These are phyloP conservation scores for Stegostoma tigrinum DNA, from an alignment of 2,113 vertebrate genomes.

Conservation along the genomic window DNA sequence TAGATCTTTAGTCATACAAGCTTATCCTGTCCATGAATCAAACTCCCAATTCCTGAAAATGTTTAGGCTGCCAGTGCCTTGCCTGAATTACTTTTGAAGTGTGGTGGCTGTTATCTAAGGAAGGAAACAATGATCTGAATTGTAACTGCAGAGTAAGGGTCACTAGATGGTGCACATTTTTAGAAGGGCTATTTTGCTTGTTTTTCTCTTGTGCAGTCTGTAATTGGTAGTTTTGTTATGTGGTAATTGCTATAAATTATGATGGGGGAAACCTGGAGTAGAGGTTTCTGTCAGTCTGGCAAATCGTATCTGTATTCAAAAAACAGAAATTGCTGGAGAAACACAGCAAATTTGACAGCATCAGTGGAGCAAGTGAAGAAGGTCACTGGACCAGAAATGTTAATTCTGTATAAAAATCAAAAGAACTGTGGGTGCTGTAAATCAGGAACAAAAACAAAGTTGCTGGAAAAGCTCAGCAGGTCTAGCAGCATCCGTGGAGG, in stretches of 20 bases:
- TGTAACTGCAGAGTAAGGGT: neutral
- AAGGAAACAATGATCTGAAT: neutral
- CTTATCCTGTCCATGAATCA: neutral
- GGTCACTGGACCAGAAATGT: no score
- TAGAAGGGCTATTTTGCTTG: neutral
- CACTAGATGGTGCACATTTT: neutral
- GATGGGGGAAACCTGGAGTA: neutral
- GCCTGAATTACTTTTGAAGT: neutral
- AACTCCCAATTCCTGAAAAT: neutral
- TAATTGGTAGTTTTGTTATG: neutral
- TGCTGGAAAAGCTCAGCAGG: no score
- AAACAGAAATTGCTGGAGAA: no score
- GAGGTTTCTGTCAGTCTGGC: neutral
- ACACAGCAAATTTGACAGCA: no score
- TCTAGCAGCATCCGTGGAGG: no score
- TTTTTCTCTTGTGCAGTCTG: neutral
- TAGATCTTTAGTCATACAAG: neutral
- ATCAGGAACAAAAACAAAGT: no score
- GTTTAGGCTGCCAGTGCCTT: neutral
- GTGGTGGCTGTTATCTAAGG: neutral
- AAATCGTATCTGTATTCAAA: neutral
- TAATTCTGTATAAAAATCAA: no score
- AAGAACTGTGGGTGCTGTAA: no score
- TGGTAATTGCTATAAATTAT: neutral
- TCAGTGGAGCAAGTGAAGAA: no score